These are phyloP conservation scores for Rhabditoides inermis DNA, from an alignment of 2,888 invertebrate species.

Conservation along the genomic window DNA sequence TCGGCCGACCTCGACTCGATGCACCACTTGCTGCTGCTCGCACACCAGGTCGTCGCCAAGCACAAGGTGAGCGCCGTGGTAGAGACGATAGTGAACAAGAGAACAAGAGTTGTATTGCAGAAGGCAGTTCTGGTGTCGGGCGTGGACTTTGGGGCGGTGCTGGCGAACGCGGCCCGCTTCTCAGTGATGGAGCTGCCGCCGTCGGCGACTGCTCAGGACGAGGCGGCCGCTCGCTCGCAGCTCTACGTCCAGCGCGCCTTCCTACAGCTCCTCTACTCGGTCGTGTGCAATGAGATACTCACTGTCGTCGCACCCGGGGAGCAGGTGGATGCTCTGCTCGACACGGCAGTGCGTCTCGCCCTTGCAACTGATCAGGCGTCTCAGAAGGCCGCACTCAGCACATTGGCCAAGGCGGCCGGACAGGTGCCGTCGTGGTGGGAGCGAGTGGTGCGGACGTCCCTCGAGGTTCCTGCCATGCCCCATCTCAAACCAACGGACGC, in stretches of 20 bases:
- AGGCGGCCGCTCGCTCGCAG: neutral
- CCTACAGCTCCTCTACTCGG: slow-evolving; percentile 21
- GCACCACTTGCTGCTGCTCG: slow-evolving; percentile 59
- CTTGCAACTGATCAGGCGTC: slow-evolving; percentile 22
- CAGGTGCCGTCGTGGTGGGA: too few relatives aligned
- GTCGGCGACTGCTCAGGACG: too few relatives aligned
- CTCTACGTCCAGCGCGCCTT: slow-evolving; percentile 28
- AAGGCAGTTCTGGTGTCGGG: slow-evolving; percentile 20
- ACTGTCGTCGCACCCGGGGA: slow-evolving; percentile 8
- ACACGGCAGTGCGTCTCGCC: slow-evolving; percentile 19
- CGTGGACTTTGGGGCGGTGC: slow-evolving; percentile 21
- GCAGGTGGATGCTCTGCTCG: slow-evolving; percentile 22
- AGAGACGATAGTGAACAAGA: neutral
- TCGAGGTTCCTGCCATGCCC: slow-evolving; percentile 23
- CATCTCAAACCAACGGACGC: slow-evolving; percentile 31
- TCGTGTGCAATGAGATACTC: slow-evolving; percentile 18
- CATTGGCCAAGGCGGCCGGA: slow-evolving; percentile 19
- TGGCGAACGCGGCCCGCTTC: slow-evolving; percentile 23
- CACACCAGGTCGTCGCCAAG: slow-evolving; percentile 61
- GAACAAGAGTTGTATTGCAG: slow-evolving; percentile 5
- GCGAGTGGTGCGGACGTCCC: slow-evolving; percentile 17
- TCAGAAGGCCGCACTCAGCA: slow-evolving; percentile 24
- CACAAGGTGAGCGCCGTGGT: slow-evolving; percentile 55
- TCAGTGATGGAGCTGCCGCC: too few relatives aligned
- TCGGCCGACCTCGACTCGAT: slow-evolving; percentile 50